Conservation (phyloP, 2,113 vertebrate species). For the Anoura caudifer region DNA sequence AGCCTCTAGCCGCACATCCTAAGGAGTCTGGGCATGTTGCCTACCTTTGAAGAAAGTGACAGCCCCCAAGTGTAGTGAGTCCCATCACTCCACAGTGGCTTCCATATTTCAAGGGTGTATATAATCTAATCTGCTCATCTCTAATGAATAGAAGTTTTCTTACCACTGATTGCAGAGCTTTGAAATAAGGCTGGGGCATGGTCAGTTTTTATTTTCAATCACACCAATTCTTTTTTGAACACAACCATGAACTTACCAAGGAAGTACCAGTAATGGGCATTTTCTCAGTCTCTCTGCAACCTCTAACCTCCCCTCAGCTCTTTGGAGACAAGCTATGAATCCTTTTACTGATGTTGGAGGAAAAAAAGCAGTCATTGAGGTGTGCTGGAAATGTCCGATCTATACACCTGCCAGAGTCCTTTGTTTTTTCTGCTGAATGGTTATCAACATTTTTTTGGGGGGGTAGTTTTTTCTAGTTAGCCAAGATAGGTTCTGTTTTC, state of each 20-base stretch:
- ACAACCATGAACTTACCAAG: not conserved
- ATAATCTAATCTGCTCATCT: not conserved
- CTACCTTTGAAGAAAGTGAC: not conserved
- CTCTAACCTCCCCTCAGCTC: not conserved
- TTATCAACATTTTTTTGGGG: not conserved
- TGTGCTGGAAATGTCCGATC: fast-evolving
- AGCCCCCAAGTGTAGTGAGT: not conserved
- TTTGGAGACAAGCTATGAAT: not conserved
- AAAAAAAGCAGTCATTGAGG: not conserved
- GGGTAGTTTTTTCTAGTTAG: not conserved
- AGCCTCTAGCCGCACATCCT: not conserved
- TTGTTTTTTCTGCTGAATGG: not conserved
- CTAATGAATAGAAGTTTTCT: not conserved
- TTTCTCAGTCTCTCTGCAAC: not conserved
- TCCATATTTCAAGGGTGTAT: not conserved
- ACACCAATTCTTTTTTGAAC: not conserved
- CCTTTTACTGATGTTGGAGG: not conserved
- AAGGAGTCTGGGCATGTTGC: not conserved
- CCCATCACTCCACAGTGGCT: not conserved
- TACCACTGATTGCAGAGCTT: not conserved
- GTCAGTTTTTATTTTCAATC: not conserved
- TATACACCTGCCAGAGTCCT: not conserved
- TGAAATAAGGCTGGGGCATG: not conserved
- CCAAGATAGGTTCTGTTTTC: not conserved
- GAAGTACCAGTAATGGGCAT: not conserved